phyloP scores from a whole-genome alignment of 2,888 invertebrate genomes.

The Catocala fraxini region DNA sequence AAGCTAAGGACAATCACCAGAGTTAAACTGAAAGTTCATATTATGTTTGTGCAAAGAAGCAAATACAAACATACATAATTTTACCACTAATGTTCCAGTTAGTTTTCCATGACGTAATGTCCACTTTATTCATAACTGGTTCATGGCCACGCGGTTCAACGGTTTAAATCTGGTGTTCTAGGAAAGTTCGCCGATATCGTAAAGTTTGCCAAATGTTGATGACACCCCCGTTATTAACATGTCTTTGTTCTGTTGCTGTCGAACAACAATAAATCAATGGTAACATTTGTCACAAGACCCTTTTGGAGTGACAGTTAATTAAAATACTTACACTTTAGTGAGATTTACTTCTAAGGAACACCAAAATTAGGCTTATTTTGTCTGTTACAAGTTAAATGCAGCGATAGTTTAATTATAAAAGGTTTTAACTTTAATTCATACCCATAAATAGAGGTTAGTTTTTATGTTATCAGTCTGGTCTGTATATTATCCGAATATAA shows the following conservation, averaged over 20 bases:
- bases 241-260: constrained; percentile 15
- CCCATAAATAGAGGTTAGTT: no score
- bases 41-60: no score
- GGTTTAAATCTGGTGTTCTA: constrained; percentile 60
- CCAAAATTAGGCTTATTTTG: no score
- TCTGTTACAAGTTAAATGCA: no score
- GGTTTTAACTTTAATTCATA: no score
- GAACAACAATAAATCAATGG: not conserved
- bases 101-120: constrained; percentile 63
- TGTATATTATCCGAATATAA: no score
- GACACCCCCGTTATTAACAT: constrained; percentile 36
- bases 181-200: constrained; percentile 55
- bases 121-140: constrained; percentile 74
- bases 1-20: no score
- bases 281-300: not conserved
- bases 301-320: constrained; percentile 3
- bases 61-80: constrained; percentile 31
- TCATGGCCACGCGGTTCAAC: constrained; percentile 75
- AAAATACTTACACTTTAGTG: not conserved
- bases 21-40: no score
- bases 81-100: constrained; percentile 34
- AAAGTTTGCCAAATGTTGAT: constrained; percentile 47
- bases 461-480: no score
- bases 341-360: no score
- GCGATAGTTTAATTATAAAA: no score